Conservation (phyloP, 2,888 invertebrate species). For the Morpho helenor region DNA sequence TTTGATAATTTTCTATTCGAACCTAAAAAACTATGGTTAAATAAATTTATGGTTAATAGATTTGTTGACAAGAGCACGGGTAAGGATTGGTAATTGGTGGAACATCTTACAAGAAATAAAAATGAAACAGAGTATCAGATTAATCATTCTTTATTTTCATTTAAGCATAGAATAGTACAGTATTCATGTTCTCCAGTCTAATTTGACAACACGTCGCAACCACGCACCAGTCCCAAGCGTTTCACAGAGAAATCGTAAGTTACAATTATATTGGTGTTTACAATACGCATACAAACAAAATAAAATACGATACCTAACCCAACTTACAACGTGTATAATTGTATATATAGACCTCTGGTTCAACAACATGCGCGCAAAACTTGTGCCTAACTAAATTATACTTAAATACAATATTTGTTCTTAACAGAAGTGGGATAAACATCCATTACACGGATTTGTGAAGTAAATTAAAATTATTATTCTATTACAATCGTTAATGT, state of each 20-base stretch:
- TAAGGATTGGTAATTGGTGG: too few species aligned
- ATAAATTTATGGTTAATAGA: too few species aligned
- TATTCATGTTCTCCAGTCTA: conserved; percentile 69
- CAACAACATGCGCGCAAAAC: conserved; percentile 20
- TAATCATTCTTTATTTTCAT: conserved; percentile 76
- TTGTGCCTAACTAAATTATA: conserved; percentile 26
- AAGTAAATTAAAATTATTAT: conserved; percentile 1
- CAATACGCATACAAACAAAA: conserved; percentile 36
- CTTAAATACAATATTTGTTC: conserved; percentile 57
- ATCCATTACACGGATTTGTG: conserved; percentile 25
- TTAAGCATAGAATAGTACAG: conserved; percentile 78
- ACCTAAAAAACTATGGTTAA: too few species aligned
- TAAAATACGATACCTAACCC: conserved; percentile 35
- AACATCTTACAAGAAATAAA: too few species aligned
- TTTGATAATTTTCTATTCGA: too few species aligned
- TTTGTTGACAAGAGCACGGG: neutral
- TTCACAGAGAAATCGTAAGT: conserved; percentile 40
- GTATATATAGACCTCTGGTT: conserved; percentile 26
- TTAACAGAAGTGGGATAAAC: conserved; percentile 37
- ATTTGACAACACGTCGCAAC: conserved; percentile 51
- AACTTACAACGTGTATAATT: conserved; percentile 40
- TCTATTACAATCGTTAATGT: conserved; percentile 37
- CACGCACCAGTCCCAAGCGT: conserved; percentile 47
- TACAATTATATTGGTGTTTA: conserved; percentile 40
- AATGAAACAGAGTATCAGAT: conserved; percentile 41